Evolutionary conservation across 37 sponge, comb jelly and placozoan genomes (phyloP), one percentile per base, ranked within the genome.

Genomic region (Spongilla lacustris): DNA sequence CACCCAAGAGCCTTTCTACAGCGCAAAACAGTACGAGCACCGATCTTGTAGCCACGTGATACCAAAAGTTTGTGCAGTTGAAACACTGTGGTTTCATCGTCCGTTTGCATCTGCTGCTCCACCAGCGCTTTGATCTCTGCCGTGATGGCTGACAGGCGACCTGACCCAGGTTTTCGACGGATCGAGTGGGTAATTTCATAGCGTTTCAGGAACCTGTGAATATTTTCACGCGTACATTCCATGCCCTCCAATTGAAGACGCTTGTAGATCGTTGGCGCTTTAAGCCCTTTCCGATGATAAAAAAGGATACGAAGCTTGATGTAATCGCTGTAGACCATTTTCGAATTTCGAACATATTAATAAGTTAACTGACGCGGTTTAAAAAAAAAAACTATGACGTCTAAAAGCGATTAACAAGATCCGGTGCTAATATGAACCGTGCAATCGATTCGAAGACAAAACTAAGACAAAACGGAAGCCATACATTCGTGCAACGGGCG

Each of bases 1-100:
- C 86, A 86, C 19, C 86, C 86, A n/a, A 86, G 79, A 25, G 27
- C 30, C 24, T 37, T 46, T 36, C 79, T 77, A 68, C 49, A 36
- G 29, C 86, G 66, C 10, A 86, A 27, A 48, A 77, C 68, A 30
- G 86, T 86, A 13, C 48, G 31, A 17, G 78, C 49, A 23, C 71
- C 48, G 19, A 86, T 3, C n/a, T 46, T 30, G 50, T 66, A 66
- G 31, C 77, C 77, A n/a, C 34, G 28, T 48, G n/a, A 27, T 13
- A 13, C 27, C 14, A 77, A 34, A 23, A 86, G 75, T 46, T 22
- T 49, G 23, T 49, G 66, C 29, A 83, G 75, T 36, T 86, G 86
- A 41, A 50, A 33, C 26, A 79, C 79, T 13, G 79, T 86, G 13
- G 86, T 86, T 37, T 86, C 78, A 49, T 86, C 75, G 36, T 78